These are phyloP conservation scores for Leptinotarsa rubiginosa DNA, from an alignment of 2,888 invertebrate species.

Conservation along the genomic window DNA sequence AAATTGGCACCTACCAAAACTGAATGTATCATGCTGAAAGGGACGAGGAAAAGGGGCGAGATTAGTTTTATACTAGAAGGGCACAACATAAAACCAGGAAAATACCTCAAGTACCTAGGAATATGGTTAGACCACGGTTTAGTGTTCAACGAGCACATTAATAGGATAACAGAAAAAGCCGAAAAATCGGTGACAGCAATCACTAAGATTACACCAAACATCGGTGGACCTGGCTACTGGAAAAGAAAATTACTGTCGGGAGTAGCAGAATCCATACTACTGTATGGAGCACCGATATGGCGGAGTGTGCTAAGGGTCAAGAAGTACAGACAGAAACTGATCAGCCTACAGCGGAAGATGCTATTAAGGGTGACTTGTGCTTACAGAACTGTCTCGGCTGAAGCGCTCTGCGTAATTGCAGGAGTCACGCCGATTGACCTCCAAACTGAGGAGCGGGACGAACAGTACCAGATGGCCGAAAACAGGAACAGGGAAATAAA, in stretches of 20 bases:
- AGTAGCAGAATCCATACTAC: slow-evolving; percentile 26
- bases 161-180: slow-evolving; percentile 7
- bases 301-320: not conserved
- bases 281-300: slow-evolving; percentile 34
- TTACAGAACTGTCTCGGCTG: slow-evolving; percentile 26
- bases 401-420: slow-evolving; percentile 25
- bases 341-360: slow-evolving; percentile 21
- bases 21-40: slow-evolving; percentile 8
- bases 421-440: slow-evolving; percentile 15
- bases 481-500: not conserved
- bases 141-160: slow-evolving; percentile 12
- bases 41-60: slow-evolving; percentile 5
- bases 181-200: slow-evolving; percentile 8
- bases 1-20: slow-evolving; percentile 15
- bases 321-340: slow-evolving; percentile 16
- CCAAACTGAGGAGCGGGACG: not conserved
- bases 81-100: not conserved
- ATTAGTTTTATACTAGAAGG: slow-evolving; percentile 1
- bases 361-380: slow-evolving; percentile 23
- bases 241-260: slow-evolving; percentile 18
- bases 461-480: not conserved
- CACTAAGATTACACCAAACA: slow-evolving; percentile 25
- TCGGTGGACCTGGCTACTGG: slow-evolving; percentile 6
- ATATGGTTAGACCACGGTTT: slow-evolving; percentile 21
- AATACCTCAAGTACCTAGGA: slow-evolving; percentile 28